These are phyloP conservation scores for Danaus chrysippus DNA, from an alignment of 2,888 invertebrate genomes.

Conservation along the genomic window DNA sequence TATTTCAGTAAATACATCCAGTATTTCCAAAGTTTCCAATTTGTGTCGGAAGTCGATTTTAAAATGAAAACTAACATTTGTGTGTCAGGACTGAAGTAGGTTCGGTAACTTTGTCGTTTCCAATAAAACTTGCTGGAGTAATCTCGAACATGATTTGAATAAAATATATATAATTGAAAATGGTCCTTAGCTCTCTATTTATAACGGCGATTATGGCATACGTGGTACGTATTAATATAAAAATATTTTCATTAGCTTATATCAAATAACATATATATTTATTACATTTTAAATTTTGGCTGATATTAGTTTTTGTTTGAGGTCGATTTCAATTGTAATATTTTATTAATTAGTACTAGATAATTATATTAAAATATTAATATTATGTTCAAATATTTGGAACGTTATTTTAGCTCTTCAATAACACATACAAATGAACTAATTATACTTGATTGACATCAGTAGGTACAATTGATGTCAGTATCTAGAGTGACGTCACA, in stretches of 20 bases:
- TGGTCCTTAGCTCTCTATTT: constrained; percentile 15
- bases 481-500: constrained; percentile 33
- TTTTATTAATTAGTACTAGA: too few relatives aligned
- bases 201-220: constrained; percentile 4
- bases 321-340: too few relatives aligned
- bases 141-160: constrained; percentile 42
- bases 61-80: constrained; percentile 34
- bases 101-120: constrained; percentile 42
- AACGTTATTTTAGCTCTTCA: too few relatives aligned
- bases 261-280: background rate
- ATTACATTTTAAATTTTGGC: too few relatives aligned
- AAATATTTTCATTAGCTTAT: background rate
- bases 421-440: too few relatives aligned
- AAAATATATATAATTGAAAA: constrained; percentile 19
- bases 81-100: constrained; percentile 39
- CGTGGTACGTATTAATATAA: background rate
- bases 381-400: too few relatives aligned
- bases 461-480: constrained; percentile 31
- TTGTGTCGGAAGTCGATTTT: constrained; percentile 28
- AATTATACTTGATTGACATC: constrained; percentile 8
- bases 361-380: too few relatives aligned
- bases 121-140: constrained; percentile 47
- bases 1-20: constrained; percentile 9
- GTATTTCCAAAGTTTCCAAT: constrained; percentile 15
- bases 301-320: too few relatives aligned